Evolutionary conservation across 1,140 invertebrate species (phyloP), one percentile per base, ranked within the genome.

Genomic region (Diachasmimorpha longicaudata): DNA sequence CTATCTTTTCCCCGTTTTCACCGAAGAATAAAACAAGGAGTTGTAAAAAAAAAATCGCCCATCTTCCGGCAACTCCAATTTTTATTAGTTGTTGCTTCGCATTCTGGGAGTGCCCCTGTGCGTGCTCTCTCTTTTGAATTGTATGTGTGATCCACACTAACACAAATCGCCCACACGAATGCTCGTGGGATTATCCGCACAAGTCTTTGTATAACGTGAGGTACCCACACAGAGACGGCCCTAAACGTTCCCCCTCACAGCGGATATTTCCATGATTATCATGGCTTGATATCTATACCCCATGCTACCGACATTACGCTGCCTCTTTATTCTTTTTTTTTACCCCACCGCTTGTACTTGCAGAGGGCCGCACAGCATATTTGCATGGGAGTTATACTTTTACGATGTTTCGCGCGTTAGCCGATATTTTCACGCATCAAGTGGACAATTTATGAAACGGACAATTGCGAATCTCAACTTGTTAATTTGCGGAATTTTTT

Each of bases 231-330:
- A 13, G 67, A 63, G 68, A 71, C 42, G 9, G 66, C 58, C 31
- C 69, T 80, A 81, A 78, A 79, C 74, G 75, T 67, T 79, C 77
- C 74, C 72, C 73, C 77, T 71, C 31, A 13, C 19, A 72, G 37
- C 68, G 77, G 46, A 79, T 78, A 79, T 79, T 81, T 79, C 67
- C 77, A 70, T 77, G 77, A 81, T 80, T 83, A 84, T 83, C 82
- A 25, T 58, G 19, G 16, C 72, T 37, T 66, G 36, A 78, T 80
- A 84, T 84, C 78, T 77, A 11, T n/a, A 37, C 66, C 44, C 67
- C 39, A 42, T 39, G 19, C 68, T 73, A 52, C 46, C 46, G 79
- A 42, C 74, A 55, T 69, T 77, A 68, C 70, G 19, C 70, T 75
- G 55, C 23, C 37, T 19, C 55, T 66, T 73, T 63, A 63, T 36